A percentile compares a stretch with the other conserved stretches of the same genome.
Evolutionary conservation across 2,888 invertebrate species (phyloP).

Genomic region (Platycnemis pennipes): DNA sequence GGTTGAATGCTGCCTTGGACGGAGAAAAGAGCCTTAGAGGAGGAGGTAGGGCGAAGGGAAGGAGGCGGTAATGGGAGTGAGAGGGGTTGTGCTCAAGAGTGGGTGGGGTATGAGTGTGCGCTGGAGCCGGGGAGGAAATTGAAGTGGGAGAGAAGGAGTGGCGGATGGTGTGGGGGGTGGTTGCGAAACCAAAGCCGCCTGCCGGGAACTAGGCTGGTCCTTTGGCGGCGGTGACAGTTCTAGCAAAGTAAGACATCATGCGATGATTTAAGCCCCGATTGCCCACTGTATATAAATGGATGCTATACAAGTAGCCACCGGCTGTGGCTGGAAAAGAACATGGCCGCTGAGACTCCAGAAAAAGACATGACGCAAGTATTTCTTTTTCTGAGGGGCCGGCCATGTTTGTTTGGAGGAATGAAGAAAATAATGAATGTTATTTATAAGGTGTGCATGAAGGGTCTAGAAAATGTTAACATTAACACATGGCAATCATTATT

Average conservation of each 20-base stretch:
- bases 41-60: background rate
- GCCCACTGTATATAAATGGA: slow-evolving; percentile 30
- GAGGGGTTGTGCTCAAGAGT: background rate
- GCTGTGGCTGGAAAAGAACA: background rate
- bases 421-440: background rate
- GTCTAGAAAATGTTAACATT: too few species aligned
- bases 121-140: background rate
- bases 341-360: slow-evolving; percentile 22
- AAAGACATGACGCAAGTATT: background rate
- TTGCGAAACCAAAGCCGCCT: slow-evolving; percentile 23
- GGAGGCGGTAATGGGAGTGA: background rate
- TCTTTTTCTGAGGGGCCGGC: background rate
- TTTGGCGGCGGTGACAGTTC: slow-evolving; percentile 39
- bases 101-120: background rate
- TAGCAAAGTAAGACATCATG: slow-evolving; percentile 39
- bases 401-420: background rate
- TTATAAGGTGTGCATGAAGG: too few species aligned
- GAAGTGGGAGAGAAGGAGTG: background rate
- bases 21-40: background rate
- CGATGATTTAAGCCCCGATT: slow-evolving; percentile 36
- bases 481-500: too few species aligned
- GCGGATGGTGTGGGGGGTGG: background rate
- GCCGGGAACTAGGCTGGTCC: slow-evolving; percentile 39
- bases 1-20: background rate
- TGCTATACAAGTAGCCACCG: slow-evolving; percentile 32